Evolutionary conservation across 2,113 vertebrate genomes (phyloP), one percentile per base, ranked within the genome.

Genomic region (Balaeniceps rex): DNA sequence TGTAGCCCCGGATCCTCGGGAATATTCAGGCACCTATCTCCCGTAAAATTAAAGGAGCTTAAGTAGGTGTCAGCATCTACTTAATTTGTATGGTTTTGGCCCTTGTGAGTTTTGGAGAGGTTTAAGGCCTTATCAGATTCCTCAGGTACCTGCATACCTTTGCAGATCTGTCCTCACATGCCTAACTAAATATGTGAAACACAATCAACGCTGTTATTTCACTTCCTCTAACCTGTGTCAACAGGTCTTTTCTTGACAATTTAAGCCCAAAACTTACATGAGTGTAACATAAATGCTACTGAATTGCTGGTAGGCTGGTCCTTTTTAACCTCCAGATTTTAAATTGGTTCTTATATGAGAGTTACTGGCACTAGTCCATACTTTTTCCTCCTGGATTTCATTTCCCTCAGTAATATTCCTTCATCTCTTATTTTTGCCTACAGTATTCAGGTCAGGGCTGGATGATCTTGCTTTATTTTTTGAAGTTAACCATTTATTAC

Each of bases 341-440:
- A 81, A 87, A 83, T 75, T 78, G 79, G 8, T 74, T 82, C 33
- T 79, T 80, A 29, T 60, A 55, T 86, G 54, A 77, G 72, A 75
- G 46, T 88, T 94, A 91, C 75, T 96, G 96, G 88, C 88, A 93
- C 31, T 77, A 68, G 58, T 82, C 64, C 87, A 66, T 79, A 69
- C 12, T 36, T 75, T 77, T 96, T 65, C 69, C 68, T 97, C 95
- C 85, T 96, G 92, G 93, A 97, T 95, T 78, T 95, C 79, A 95
- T 96, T 97, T 75, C 16, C 33, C 36, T 77, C 60, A 8, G 16
- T 65, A 74, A 78, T 87, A 94, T 87, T 91, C 42, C 46, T 94
- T 94, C 88, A 82, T 74, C 54, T 97, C 77, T 92, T 88, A 40
- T 94, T 97, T 97, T 92, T 79, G 15, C 61, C 69, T 95, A 18